A percentile compares a stretch with the other conserved stretches of the same genome.
These are phyloP conservation scores for Protonemura montana DNA, from an alignment of 2,888 invertebrate species.

Conservation along the genomic window DNA sequence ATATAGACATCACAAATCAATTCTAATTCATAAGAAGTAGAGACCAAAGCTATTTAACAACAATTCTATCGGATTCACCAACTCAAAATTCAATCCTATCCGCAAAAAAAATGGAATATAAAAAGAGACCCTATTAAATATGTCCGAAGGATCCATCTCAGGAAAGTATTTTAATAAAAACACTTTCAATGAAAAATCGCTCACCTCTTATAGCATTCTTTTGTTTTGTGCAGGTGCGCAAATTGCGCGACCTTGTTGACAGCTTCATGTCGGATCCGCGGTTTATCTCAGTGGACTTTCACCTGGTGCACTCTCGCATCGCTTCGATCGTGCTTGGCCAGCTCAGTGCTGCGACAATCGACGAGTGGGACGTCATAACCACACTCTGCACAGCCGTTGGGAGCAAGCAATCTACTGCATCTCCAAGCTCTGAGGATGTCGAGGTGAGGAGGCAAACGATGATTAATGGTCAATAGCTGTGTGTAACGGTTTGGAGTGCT, in stretches of 20 bases:
- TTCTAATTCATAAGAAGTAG: no score
- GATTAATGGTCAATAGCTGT: constrained; percentile 38
- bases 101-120: no score
- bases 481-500: no score
- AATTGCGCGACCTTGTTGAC: constrained; percentile 71
- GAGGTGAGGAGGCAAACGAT: constrained; percentile 56
- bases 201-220: no score
- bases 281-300: constrained; percentile 65
- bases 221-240: constrained; percentile 65
- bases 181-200: no score
- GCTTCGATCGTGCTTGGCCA: constrained; percentile 70
- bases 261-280: constrained; percentile 74
- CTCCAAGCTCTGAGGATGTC: constrained; percentile 62
- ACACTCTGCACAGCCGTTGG: not conserved
- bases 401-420: not conserved
- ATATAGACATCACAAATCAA: no score
- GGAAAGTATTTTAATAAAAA: no score
- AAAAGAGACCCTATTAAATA: no score
- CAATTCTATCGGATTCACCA: no score
- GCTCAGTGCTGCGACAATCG: constrained; percentile 59
- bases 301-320: constrained; percentile 70
- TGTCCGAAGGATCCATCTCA: no score
- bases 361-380: constrained; percentile 44
- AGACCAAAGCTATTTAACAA: no score
- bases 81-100: no score